Conservation (phyloP, 2,888 invertebrate species). For the Odontocerum albicorne region DNA sequence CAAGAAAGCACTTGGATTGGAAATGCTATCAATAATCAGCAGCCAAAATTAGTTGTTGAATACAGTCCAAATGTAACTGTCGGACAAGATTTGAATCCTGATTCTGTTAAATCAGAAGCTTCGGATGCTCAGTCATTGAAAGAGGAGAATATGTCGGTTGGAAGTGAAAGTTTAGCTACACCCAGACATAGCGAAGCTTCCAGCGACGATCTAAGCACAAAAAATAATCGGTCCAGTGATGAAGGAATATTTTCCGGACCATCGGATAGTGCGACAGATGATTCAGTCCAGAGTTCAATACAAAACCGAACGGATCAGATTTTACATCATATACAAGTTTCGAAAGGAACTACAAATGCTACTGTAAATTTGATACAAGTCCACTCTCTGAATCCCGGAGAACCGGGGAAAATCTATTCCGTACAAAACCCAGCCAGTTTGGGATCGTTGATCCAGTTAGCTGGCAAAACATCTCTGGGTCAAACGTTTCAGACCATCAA, state of each 20-base stretch:
- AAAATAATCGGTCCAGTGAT: constrained; percentile 19
- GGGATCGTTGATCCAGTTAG: constrained; percentile 30
- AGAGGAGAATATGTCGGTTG: constrained; percentile 30
- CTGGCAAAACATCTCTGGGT: constrained; percentile 25
- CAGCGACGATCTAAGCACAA: constrained; percentile 24
- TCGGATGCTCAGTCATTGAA: constrained; percentile 50
- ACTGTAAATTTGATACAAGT: constrained; percentile 36
- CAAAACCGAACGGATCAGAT: constrained; percentile 25
- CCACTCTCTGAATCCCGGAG: constrained; percentile 28
- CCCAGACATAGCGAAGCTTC: constrained; percentile 21
- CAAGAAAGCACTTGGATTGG: constrained; percentile 45
- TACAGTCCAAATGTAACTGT: constrained; percentile 24
- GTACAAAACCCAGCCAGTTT: constrained; percentile 34
- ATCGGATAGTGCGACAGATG: constrained; percentile 18
- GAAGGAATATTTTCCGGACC: constrained; percentile 26
- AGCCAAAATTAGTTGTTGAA: constrained; percentile 34
- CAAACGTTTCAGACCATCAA: constrained; percentile 28
- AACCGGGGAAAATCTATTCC: constrained; percentile 31
- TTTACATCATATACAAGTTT: constrained; percentile 29
- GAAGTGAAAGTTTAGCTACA: constrained; percentile 25
- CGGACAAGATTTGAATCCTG: constrained; percentile 45
- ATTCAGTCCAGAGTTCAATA: constrained; percentile 9
- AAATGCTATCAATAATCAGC: constrained; percentile 43
- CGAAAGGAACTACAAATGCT: constrained; percentile 27
- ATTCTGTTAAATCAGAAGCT: constrained; percentile 48